These are phyloP conservation scores for Ostrea edulis DNA, from an alignment of 1,140 invertebrate genomes.

Conservation along the genomic window DNA sequence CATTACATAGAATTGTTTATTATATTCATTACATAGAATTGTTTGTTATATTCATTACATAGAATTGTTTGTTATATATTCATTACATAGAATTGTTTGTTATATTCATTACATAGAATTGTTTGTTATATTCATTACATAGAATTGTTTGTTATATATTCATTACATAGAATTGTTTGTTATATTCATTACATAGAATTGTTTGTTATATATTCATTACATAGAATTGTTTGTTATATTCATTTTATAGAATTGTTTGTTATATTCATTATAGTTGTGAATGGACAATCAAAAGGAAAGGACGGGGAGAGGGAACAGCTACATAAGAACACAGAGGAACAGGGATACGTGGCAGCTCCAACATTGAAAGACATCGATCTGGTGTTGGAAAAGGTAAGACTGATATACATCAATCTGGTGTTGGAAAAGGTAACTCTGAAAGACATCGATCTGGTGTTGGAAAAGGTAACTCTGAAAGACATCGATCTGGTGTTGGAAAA, in stretches of 20 bases:
- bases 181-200: too few species aligned
- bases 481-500: too few species aligned
- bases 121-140: too few species aligned
- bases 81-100: too few species aligned
- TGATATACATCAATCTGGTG: conserved; percentile 58
- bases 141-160: too few species aligned
- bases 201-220: too few species aligned
- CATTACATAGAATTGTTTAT: too few species aligned
- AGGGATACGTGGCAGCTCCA: conserved; percentile 33
- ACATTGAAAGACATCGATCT: conserved; percentile 59
- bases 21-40: too few species aligned
- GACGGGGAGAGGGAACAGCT: conserved; percentile 54
- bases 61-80: too few species aligned
- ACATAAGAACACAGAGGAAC: conserved; percentile 31
- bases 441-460: conserved; percentile 59
- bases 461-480: conserved; percentile 60
- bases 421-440: conserved; percentile 64
- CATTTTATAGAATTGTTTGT: background rate
- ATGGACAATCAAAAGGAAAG: conserved; percentile 49
- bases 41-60: too few species aligned
- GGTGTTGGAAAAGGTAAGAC: conserved; percentile 61
- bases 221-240: background rate
- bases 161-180: too few species aligned
- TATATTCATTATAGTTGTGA: background rate
- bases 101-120: too few species aligned